Conservation (phyloP, 2,113 vertebrate genomes). For the Embiotoca jacksoni region DNA sequence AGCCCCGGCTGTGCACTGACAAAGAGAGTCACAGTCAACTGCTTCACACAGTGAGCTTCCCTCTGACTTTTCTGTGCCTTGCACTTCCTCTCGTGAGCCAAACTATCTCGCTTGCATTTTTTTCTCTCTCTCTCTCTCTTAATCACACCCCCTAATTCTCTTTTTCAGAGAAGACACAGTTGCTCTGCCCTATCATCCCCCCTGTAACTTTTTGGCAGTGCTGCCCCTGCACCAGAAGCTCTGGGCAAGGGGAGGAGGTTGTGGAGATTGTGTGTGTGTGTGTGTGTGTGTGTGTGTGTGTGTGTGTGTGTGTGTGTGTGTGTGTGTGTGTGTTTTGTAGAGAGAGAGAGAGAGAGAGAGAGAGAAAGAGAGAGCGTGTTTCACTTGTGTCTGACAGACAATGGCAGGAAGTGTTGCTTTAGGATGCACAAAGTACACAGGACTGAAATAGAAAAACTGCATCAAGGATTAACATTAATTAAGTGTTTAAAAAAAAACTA, state of each 20-base stretch:
- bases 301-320: slow-evolving; percentile 6
- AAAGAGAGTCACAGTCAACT: slow-evolving; percentile 61
- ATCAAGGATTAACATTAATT: slow-evolving; percentile 6
- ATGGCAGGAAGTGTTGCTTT: slow-evolving; percentile 81
- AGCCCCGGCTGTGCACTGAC: slow-evolving; percentile 52
- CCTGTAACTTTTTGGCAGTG: slow-evolving; percentile 69
- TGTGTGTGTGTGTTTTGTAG: background rate
- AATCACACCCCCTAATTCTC: slow-evolving; percentile 40
- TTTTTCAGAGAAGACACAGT: slow-evolving; percentile 64
- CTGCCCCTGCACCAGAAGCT: slow-evolving; percentile 61
- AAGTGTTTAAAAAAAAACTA: background rate
- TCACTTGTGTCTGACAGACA: slow-evolving; percentile 69
- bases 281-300: slow-evolving; percentile 30
- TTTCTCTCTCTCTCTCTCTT: slow-evolving; percentile 18
- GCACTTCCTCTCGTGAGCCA: slow-evolving; percentile 71
- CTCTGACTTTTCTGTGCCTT: slow-evolving; percentile 62
- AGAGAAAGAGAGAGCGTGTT: slow-evolving; percentile 61
- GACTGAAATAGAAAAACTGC: slow-evolving; percentile 52
- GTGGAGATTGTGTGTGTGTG: slow-evolving; percentile 30
- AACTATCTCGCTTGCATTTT: slow-evolving; percentile 38
- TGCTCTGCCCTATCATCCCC: slow-evolving; percentile 69
- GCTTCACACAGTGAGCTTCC: slow-evolving; percentile 56
- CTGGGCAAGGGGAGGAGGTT: slow-evolving; percentile 17
- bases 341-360: slow-evolving; percentile 45
- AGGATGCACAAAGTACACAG: slow-evolving; percentile 64